A percentile compares a stretch with the other conserved stretches of the same genome.
phyloP scores from a whole-genome alignment of 2,888 invertebrate genomes.

The Diarsia brunnea region DNA sequence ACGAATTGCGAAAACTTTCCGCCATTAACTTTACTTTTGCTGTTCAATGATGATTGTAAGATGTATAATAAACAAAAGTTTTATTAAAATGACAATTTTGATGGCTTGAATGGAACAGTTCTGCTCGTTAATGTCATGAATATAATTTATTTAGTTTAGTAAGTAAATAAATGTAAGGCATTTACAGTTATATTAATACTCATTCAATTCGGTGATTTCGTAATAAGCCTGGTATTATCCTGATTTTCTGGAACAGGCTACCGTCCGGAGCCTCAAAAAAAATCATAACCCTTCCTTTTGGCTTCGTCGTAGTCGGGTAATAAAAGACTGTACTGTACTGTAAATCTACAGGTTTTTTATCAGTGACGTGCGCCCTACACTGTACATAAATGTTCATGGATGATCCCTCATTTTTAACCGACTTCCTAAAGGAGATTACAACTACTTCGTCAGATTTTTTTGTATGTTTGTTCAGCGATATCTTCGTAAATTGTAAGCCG shows the following conservation, averaged over 20 bases:
- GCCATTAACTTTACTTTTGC: constrained; percentile 75
- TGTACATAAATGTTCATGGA: not conserved
- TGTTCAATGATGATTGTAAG: constrained; percentile 70
- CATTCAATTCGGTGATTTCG: not conserved
- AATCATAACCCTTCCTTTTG: too few relatives aligned
- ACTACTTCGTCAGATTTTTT: too few relatives aligned
- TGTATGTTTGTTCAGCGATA: too few relatives aligned
- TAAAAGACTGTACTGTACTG: too few relatives aligned
- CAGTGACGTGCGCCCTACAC: not conserved
- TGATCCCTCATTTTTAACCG: not conserved
- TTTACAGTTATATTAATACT: not conserved
- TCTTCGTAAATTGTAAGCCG: too few relatives aligned
- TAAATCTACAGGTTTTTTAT: not conserved
- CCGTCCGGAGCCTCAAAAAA: too few relatives aligned
- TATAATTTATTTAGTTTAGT: constrained; percentile 38
- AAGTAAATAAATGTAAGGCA: not conserved
- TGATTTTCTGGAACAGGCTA: not conserved
- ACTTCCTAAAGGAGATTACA: too few relatives aligned
- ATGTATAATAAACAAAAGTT: constrained; percentile 71
- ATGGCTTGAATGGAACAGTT: constrained; percentile 32
- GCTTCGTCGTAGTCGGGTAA: too few relatives aligned
- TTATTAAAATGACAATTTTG: constrained; percentile 63
- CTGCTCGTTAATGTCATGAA: constrained; percentile 36
- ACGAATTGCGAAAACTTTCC: constrained; percentile 82
- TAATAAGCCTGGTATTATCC: not conserved